Conservation (phyloP, 2,113 vertebrate genomes). For the Pleuronectes platessa region DNA sequence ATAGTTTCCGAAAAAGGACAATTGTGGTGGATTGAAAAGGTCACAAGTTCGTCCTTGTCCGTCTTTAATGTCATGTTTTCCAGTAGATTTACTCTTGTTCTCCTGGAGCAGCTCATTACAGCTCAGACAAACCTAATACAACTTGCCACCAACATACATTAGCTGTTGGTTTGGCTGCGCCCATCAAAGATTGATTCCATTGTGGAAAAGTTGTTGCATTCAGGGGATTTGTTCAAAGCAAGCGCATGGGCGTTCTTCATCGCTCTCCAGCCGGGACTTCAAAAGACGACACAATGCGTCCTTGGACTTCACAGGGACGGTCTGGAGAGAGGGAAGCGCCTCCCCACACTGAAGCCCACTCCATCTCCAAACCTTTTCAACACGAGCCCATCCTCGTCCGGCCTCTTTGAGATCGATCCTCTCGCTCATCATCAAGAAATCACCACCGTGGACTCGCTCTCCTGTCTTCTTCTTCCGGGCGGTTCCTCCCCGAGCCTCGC, state of each 20-base stretch:
- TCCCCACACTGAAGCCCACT: constrained; percentile 25
- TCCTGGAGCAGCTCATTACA: background rate
- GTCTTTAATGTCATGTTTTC: background rate
- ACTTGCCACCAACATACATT: constrained; percentile 33
- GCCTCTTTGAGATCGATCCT: constrained; percentile 21
- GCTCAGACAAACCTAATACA: background rate
- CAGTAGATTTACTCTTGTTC: background rate
- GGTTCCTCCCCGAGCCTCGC: constrained; percentile 20
- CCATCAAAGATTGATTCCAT: constrained; percentile 50
- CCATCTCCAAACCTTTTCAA: constrained; percentile 42
- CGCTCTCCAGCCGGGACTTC: constrained; percentile 77
- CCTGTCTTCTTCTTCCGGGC: constrained; percentile 25
- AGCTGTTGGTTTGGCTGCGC: constrained; percentile 32
- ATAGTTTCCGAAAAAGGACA: constrained; percentile 20
- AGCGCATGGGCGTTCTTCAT: constrained; percentile 84
- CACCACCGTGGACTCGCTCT: constrained; percentile 83
- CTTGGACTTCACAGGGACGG: constrained; percentile 82
- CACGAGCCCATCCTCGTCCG: constrained; percentile 23
- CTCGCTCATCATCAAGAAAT: constrained; percentile 7
- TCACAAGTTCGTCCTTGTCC: background rate
- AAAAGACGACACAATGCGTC: constrained; percentile 80
- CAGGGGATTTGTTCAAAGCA: constrained; percentile 55
- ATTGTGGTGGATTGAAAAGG: background rate
- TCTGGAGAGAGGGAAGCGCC: constrained; percentile 48
- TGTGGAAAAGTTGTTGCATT: constrained; percentile 35